Evolutionary conservation across 2,888 invertebrate species (phyloP), one percentile per base, ranked within the genome.

Genomic region (Mythimna ferrago): DNA sequence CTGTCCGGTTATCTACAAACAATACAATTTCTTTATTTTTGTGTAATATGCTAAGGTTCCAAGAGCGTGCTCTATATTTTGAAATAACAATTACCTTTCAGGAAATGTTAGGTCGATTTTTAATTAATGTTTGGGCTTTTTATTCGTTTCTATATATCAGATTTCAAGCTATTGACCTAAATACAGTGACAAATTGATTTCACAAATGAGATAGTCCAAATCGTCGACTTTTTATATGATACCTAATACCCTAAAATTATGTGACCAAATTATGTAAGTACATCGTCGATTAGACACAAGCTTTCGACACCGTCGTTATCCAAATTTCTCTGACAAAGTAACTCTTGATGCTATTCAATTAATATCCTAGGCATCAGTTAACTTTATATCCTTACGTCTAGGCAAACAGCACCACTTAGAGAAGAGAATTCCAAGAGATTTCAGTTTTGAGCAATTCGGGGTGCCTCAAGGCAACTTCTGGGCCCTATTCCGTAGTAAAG

Each of bases 1-100:
- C 77, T n/a, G 70, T 54, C 75, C 32, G 51, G 58, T 62, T 77
- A 87, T 84, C 87, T 87, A 86, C 68, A 85, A 85, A 84, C 80
- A 77, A 83, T 77, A 74, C 62, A 65, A 62, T 73, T 71, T 53
- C 51, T 66, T 61, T 54, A 76, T 68, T 60, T 73, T 10, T 48
- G 14, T 57, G 14, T 19, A 14, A 48, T 19, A 26, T 48, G 35
- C 26, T 48, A 38, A 2, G 2, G 2, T 58, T 21, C 3, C 19
- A 63, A 6, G 6, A 19, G 38, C 21, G 41, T 68, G 32, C 56
- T 57, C 70, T 35, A 35, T 44, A 1, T 69, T 66, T 65, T 67
- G 21, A 19, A 65, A 16, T 6, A 10, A 38, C 21, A 62, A 26
- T 26, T 11, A 66, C 54, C 16, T 21, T 26, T 38, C 21, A 26